Evolutionary conservation across 2,888 invertebrate genomes (phyloP).

Genomic region (Prosopocoilus inquinatus): DNA sequence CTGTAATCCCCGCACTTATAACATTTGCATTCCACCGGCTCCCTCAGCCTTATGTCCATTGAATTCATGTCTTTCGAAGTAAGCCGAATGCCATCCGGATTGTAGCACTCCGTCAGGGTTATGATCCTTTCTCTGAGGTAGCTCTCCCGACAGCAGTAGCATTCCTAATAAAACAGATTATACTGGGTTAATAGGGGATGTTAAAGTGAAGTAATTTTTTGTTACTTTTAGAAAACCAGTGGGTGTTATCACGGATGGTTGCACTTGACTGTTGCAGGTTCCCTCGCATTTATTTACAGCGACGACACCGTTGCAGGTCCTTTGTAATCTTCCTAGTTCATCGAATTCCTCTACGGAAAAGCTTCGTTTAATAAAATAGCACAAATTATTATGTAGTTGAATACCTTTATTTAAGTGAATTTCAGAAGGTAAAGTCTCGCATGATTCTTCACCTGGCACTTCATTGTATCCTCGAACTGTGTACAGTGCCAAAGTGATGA

Average conservation of each 20-base stretch:
- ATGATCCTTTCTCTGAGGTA: slow-evolving; percentile 78
- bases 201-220: slow-evolving; percentile 1
- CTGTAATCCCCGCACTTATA: slow-evolving; percentile 86
- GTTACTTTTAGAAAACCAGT: slow-evolving; percentile 85
- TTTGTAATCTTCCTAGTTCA: slow-evolving; percentile 75
- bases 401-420: slow-evolving; percentile 83
- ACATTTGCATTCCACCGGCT: slow-evolving; percentile 88
- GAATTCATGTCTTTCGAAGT: slow-evolving; percentile 66
- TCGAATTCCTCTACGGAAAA: slow-evolving; percentile 79
- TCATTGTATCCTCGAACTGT: slow-evolving; percentile 13
- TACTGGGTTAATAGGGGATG: neutral
- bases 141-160: slow-evolving; percentile 88
- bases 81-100: slow-evolving; percentile 79
- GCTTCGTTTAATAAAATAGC: neutral
- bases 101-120: slow-evolving; percentile 80
- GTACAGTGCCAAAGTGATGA: slow-evolving; percentile 25
- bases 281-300: slow-evolving; percentile 93
- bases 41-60: slow-evolving; percentile 80
- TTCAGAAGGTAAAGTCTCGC: slow-evolving; percentile 83
- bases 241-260: slow-evolving; percentile 83
- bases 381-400: neutral
- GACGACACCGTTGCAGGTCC: slow-evolving; percentile 88
- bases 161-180: slow-evolving; percentile 64
- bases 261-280: slow-evolving; percentile 86
- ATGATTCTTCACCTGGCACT: slow-evolving; percentile 63